A percentile compares a stretch with the other conserved stretches of the same genome.
phyloP scores from a whole-genome alignment of 2,797 vertebrate genomes.

The Carapus acus region DNA sequence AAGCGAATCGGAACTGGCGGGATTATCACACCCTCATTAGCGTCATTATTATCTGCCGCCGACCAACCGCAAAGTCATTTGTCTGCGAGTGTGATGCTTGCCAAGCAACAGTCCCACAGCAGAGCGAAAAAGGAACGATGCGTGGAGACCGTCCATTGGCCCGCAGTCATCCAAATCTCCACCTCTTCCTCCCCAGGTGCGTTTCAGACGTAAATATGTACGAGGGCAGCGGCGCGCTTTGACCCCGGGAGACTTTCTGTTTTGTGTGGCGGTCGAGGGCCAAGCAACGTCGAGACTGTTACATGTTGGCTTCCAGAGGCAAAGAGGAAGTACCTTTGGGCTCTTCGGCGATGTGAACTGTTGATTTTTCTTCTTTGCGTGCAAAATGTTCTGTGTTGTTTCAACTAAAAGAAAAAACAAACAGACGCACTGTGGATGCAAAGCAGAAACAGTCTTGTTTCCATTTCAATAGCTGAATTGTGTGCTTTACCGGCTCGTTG shows the following conservation, averaged over 20 bases:
- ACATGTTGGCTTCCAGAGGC: constrained; percentile 22
- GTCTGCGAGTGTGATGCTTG: constrained; percentile 16
- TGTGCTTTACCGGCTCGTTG: too few species aligned
- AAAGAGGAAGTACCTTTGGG: constrained; percentile 18
- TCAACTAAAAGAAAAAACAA: too few species aligned
- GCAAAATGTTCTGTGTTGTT: too few species aligned
- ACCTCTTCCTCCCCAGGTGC: constrained; percentile 28
- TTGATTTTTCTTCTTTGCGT: too few species aligned
- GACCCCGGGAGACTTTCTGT: constrained; percentile 11
- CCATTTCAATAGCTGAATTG: too few species aligned
- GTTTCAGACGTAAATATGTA: constrained; percentile 47
- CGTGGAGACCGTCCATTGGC: constrained; percentile 21
- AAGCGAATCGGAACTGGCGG: constrained; percentile 6
- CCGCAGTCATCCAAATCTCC: constrained; percentile 17
- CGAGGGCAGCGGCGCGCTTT: constrained; percentile 24
- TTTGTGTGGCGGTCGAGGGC: constrained; percentile 27
- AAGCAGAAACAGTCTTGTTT: too few species aligned
- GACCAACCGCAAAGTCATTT: constrained; percentile 20
- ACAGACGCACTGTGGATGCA: too few species aligned
- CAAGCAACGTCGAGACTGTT: constrained; percentile 43
- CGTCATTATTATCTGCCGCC: constrained; percentile 5
- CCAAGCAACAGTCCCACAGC: constrained; percentile 1
- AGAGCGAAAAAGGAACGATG: background rate
- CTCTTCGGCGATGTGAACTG: too few species aligned
- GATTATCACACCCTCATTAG: constrained; percentile 6